Percentiles rank a stretch among this genome's conserved stretches.
These are phyloP conservation scores for Glyphotaelius pellucidus DNA, from an alignment of 2,888 invertebrate genomes.

Conservation along the genomic window DNA sequence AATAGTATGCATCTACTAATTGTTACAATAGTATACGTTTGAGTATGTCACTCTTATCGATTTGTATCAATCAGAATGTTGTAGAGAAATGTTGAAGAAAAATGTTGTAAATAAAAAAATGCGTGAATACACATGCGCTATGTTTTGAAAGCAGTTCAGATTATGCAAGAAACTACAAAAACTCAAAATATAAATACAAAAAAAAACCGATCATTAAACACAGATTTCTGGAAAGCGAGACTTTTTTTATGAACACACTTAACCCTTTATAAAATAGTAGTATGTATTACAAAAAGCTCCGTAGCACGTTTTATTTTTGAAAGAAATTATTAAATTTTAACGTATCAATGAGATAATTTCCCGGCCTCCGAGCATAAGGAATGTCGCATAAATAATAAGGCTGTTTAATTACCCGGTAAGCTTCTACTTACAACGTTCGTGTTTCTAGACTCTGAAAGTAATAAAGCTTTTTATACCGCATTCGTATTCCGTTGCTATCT, in stretches of 20 bases:
- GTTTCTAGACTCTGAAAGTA: not conserved
- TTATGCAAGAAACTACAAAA: not conserved
- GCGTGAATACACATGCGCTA: not conserved
- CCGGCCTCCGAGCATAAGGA: not conserved
- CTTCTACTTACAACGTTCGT: not conserved
- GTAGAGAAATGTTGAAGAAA: no score
- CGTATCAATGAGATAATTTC: not conserved
- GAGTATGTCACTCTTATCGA: not conserved
- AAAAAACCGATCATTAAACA: no score
- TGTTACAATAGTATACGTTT: no score
- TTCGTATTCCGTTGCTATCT: constrained; percentile 42
- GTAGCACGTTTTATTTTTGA: no score
- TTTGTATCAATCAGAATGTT: no score
- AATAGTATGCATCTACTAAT: not conserved
- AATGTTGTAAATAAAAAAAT: not conserved
- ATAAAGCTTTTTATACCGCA: constrained; percentile 38
- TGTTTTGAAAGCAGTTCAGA: not conserved
- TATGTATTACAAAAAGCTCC: no score
- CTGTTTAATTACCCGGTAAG: not conserved
- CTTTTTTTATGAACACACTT: no score
- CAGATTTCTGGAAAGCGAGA: no score
- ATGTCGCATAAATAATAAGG: not conserved
- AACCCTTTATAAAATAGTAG: no score
- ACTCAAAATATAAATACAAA: not conserved
- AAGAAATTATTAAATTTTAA: not conserved